Conservation (phyloP, 2,888 invertebrate genomes). For the Temnothorax ravouxi region DNA sequence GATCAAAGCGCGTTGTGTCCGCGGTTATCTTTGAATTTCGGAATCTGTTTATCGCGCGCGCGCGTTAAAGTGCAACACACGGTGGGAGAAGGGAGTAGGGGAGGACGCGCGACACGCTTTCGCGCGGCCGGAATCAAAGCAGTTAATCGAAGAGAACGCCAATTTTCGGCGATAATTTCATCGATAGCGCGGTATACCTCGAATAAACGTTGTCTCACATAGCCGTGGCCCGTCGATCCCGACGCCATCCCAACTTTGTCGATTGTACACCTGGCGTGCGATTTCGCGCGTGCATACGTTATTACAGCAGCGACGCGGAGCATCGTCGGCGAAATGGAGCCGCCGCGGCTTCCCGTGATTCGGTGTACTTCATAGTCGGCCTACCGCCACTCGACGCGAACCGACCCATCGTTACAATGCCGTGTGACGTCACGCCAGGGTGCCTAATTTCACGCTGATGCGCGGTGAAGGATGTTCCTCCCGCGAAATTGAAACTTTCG, state of each 20-base stretch:
- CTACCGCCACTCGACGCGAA: too few species aligned
- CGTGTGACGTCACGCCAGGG: too few species aligned
- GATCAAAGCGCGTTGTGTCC: conserved; percentile 10
- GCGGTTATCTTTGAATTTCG: conserved; percentile 18
- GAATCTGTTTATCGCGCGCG: conserved; percentile 14
- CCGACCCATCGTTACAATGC: too few species aligned
- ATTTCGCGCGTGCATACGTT: background rate
- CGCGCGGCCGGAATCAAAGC: conserved; percentile 48
- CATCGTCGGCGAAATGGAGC: too few species aligned
- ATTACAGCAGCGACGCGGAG: too few species aligned
- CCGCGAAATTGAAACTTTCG: too few species aligned
- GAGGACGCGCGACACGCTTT: conserved; percentile 26
- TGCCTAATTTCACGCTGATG: too few species aligned
- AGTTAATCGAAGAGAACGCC: conserved; percentile 47
- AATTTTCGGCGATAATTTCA: conserved; percentile 50
- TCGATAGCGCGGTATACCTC: conserved; percentile 32
- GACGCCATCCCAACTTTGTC: conserved; percentile 31
- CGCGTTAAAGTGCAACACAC: background rate
- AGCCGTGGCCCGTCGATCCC: background rate
- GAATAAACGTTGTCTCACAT: conserved; percentile 39
- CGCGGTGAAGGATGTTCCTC: too few species aligned
- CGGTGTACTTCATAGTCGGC: too few species aligned
- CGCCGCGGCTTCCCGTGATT: too few species aligned
- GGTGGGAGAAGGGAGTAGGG: background rate
- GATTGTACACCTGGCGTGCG: conserved; percentile 29